Percentiles rank a stretch among this genome's conserved stretches.
Conservation (phyloP, 2,113 vertebrate genomes). For the Leptodactylus fuscus region DNA sequence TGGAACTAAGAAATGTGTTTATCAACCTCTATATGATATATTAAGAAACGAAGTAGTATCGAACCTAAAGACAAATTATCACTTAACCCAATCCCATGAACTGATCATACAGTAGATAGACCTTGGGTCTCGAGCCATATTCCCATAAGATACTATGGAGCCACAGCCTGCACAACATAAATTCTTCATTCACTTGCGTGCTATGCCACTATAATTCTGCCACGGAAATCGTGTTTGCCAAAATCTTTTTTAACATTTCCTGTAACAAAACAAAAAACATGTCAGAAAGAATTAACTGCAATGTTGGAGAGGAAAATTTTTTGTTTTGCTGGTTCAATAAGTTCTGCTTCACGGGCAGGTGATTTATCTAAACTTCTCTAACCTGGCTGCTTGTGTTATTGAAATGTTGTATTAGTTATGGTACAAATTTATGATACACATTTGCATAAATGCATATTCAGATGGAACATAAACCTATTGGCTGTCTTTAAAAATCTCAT, state of each 20-base stretch:
- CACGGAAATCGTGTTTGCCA: conserved; percentile 16
- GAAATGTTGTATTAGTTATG: conserved; percentile 18
- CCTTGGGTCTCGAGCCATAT: background rate
- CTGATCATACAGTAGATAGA: background rate
- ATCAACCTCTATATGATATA: no score
- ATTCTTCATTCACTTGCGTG: conserved; percentile 24
- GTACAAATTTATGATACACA: background rate
- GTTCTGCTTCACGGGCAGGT: background rate
- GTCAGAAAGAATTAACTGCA: conserved; percentile 40
- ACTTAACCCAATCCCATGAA: background rate
- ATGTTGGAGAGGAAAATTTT: conserved; percentile 1
- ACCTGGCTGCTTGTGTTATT: conserved; percentile 10
- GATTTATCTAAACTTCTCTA: background rate
- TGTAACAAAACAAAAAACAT: conserved; percentile 34
- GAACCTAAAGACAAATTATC: no score
- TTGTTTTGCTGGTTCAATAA: background rate
- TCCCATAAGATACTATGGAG: background rate
- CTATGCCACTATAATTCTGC: conserved; percentile 31
- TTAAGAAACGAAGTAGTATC: no score
- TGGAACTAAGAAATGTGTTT: no score
- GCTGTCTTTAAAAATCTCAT: background rate
- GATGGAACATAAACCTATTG: conserved; percentile 11
- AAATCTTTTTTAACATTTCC: conserved; percentile 33
- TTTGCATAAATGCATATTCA: conserved; percentile 42
- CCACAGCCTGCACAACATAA: background rate